Evolutionary conservation across 2,113 vertebrate species (phyloP).

Genomic region (Coryphaenoides rupestris): DNA sequence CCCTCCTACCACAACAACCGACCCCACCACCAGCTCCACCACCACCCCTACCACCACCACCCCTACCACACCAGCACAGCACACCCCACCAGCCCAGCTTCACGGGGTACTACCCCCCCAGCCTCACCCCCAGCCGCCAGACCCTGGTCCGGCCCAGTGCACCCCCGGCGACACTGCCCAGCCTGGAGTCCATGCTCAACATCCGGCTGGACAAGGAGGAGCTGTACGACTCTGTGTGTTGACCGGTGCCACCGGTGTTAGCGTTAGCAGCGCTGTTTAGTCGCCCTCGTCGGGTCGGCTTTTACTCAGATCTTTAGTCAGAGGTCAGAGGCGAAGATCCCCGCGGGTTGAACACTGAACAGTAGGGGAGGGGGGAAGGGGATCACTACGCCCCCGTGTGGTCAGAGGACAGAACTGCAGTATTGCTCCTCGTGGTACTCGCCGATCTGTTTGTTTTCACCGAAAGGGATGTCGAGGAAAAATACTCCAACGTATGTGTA

Average conservation of each 20-base stretch:
- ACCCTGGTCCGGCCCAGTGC: slow-evolving; percentile 78
- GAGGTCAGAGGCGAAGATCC: no score
- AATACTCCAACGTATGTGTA: no score
- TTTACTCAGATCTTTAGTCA: no score
- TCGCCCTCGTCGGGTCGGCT: no score
- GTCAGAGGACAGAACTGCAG: no score
- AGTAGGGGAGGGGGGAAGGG: no score
- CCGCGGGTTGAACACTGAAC: no score
- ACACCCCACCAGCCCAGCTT: slow-evolving; percentile 19
- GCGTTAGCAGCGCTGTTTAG: no score
- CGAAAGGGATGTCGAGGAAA: no score
- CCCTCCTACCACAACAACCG: slow-evolving; percentile 61
- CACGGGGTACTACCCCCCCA: slow-evolving; percentile 48
- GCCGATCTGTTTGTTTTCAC: no score
- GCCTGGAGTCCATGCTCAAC: slow-evolving; percentile 89
- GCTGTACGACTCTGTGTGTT: slow-evolving; percentile 77
- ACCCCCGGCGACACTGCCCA: slow-evolving; percentile 69
- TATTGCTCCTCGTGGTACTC: no score
- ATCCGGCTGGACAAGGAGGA: slow-evolving; percentile 92
- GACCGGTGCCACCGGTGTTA: slow-evolving; percentile 45
- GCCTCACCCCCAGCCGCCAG: slow-evolving; percentile 70
- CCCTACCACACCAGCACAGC: slow-evolving; percentile 53
- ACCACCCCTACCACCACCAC: slow-evolving; percentile 45
- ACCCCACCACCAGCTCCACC: slow-evolving; percentile 37
- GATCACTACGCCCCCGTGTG: no score